Evolutionary conservation across 2,888 invertebrate species (phyloP).

Genomic region (Polyploca ridens): DNA sequence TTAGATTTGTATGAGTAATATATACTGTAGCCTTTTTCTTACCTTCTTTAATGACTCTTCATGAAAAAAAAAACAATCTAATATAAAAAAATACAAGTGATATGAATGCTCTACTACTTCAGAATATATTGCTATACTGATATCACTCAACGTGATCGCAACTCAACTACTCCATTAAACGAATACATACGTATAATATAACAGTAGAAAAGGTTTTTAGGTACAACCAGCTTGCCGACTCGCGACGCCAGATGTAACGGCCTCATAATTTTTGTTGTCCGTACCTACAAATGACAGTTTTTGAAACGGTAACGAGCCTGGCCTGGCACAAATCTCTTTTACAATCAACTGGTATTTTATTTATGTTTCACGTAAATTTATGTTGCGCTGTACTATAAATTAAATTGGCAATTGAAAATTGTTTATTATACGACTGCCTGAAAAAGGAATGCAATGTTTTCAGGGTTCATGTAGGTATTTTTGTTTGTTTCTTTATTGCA

Average conservation of each 20-base stretch:
- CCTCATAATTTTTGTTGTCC: slow-evolving; percentile 9
- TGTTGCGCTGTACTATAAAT: neutral
- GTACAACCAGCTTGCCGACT: slow-evolving; percentile 4
- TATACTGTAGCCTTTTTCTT: no score
- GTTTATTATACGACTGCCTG: no score
- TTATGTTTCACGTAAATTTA: neutral
- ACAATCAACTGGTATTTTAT: slow-evolving; percentile 13
- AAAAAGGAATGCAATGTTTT: no score
- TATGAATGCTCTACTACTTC: neutral
- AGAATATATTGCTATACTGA: neutral
- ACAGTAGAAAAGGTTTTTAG: neutral
- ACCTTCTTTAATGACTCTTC: no score
- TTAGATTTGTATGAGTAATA: no score
- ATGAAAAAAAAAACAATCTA: no score
- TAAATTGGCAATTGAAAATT: neutral
- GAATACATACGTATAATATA: slow-evolving; percentile 3
- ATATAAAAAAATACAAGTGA: no score
- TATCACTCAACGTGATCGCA: neutral
- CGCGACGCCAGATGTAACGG: slow-evolving; percentile 5
- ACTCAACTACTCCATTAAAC: slow-evolving; percentile 5
- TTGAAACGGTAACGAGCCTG: slow-evolving; percentile 25
- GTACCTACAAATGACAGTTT: slow-evolving; percentile 21
- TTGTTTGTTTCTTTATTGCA: no score
- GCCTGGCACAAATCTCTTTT: slow-evolving; percentile 28
- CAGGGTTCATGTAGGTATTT: no score